Conservation (phyloP, 2,797 vertebrate genomes). For the Rhynchonycteris naso region DNA sequence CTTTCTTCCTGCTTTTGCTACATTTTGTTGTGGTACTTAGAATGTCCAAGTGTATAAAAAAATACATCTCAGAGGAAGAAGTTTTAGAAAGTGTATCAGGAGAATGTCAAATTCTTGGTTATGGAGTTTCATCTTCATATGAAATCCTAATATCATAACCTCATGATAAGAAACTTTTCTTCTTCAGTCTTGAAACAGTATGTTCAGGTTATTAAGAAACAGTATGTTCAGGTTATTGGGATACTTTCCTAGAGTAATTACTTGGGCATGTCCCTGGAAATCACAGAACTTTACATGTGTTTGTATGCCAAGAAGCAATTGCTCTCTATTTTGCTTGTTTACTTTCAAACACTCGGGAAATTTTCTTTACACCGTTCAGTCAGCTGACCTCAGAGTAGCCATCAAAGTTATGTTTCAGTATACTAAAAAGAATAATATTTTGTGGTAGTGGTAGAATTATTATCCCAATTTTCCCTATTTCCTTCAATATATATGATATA, state of each 20-base stretch:
- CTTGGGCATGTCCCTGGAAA: not conserved
- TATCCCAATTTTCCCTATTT: not conserved
- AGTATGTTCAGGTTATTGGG: not conserved
- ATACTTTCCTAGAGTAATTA: not conserved
- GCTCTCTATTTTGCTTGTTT: not conserved
- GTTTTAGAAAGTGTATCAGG: not conserved
- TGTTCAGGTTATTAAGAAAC: not conserved
- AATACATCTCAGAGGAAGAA: not conserved
- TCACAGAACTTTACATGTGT: not conserved
- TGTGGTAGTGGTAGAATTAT: not conserved
- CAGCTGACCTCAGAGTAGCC: not conserved
- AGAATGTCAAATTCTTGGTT: not conserved
- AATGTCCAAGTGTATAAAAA: not conserved
- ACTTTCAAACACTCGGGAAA: not conserved
- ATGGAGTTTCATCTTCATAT: not conserved
- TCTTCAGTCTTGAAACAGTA: not conserved
- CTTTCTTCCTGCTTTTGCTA: not conserved
- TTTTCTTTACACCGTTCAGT: not conserved
- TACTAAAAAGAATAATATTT: not conserved
- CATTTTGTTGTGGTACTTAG: not conserved
- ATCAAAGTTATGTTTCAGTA: not conserved
- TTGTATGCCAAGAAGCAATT: not conserved
- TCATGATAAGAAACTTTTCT: not conserved
- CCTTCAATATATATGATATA: not conserved
- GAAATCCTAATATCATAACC: not conserved